Percentiles rank a stretch among this genome's conserved stretches.
Conservation (phyloP, 2,113 vertebrate genomes). For the Callaeas wilsoni region DNA sequence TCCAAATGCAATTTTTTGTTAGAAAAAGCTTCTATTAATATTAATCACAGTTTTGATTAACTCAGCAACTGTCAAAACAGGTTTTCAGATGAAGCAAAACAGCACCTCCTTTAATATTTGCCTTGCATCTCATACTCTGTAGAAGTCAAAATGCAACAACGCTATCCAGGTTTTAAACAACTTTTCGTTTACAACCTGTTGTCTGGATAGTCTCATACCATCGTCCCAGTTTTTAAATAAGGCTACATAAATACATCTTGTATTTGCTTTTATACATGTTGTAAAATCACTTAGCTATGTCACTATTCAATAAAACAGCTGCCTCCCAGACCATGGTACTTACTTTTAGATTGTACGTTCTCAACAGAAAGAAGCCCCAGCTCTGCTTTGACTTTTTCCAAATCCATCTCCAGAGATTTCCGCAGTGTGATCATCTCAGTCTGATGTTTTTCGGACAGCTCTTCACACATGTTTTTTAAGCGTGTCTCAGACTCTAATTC, state of each 20-base stretch:
- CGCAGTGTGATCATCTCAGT: constrained; percentile 68
- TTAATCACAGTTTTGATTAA: background rate
- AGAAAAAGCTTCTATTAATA: background rate
- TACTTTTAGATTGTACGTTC: constrained; percentile 74
- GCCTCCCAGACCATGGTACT: constrained; percentile 19
- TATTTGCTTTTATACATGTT: background rate
- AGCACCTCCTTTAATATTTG: background rate
- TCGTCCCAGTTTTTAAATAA: background rate
- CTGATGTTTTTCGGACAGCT: constrained; percentile 66
- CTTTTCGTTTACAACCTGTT: background rate
- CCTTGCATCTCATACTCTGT: background rate
- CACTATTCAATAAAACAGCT: background rate
- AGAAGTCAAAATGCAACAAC: background rate
- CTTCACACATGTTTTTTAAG: constrained; percentile 52
- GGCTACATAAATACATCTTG: background rate
- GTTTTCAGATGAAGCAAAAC: background rate
- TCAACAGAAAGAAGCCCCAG: constrained; percentile 72
- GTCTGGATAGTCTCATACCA: background rate
- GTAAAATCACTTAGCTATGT: background rate
- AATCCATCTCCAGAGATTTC: constrained; percentile 66
- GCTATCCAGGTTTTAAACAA: background rate
- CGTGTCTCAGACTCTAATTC: constrained; percentile 43
- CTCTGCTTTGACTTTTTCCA: constrained; percentile 72
- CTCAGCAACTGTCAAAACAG: background rate
- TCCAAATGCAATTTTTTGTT: background rate